Base-by-base conservation (phyloP, 2,113 vertebrate genomes). In the Hassar affinis region DNA sequence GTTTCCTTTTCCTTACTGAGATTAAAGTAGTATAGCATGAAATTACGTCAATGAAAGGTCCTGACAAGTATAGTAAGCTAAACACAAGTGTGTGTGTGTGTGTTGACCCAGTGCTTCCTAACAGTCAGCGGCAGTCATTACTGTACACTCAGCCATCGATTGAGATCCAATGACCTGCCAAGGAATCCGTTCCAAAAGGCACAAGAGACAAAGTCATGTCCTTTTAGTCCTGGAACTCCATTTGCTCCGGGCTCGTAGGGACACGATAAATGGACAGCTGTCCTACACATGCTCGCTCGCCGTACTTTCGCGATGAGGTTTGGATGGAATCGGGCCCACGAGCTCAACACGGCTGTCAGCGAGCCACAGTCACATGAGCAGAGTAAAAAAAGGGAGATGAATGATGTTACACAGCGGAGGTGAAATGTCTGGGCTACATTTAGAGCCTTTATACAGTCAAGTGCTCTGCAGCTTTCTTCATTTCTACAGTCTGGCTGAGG, bases 291-390 rank as follows among this genome's bases (percentile, higher is more conserved):
- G 7, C 80, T 6, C n/a, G 2, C 35, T n/a, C 5, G 6, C 33
- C 33, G 10, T 79, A 47, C 22, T 27, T 45, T 27, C 2, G 11
- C 4, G 33, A 22, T 77, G 56, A 76, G 71, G 57, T 59, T 35
- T 38, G 11, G 42, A 49, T 74, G 74, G 59, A 66, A 62, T 35
- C 38, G 9, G 22, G 47, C 33, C 49, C 74, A 78, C 57, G 18
- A 62, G 72, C 71, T 76, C 56, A 52, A 64, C 57, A 54, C 22
- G 59, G 57, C 59, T 83, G 72, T 83, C 72, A 68, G 35, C 25
- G 49, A 54, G 27, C 56, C 25, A 8, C 22, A 76, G 81, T 83
- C 74, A 66, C 47, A 78, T 51, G 72, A 76, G 57, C 30, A 27
- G n/a, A 33, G 47, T 27, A 59, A 15, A 82, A 15, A 82, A 57